Evolutionary conservation across 2,113 vertebrate genomes (phyloP).

Genomic region (Turnix velox): DNA sequence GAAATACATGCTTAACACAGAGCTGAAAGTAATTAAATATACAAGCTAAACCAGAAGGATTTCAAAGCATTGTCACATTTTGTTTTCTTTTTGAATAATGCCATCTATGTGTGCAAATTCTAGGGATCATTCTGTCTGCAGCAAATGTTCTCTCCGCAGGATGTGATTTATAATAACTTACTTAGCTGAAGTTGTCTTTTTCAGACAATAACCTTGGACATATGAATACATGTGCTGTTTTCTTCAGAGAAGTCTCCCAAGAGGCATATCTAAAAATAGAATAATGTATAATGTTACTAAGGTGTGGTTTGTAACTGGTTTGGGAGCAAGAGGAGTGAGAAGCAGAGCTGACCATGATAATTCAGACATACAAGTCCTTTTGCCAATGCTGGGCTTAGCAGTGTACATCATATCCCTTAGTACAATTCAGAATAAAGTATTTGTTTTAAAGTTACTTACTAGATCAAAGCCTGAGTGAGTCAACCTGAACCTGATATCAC

Average conservation of each 20-base stretch:
- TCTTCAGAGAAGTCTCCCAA: neutral
- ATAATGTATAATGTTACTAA: neutral
- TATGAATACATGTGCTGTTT: neutral
- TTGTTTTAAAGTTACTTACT: neutral
- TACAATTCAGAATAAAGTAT: neutral
- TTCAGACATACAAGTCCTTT: neutral
- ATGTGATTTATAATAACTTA: neutral
- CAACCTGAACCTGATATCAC: rapidly evolving
- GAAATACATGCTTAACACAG: neutral
- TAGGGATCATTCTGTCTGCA: neutral
- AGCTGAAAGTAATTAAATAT: neutral
- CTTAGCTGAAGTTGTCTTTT: neutral
- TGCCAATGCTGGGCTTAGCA: neutral
- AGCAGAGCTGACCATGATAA: neutral
- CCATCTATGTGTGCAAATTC: neutral
- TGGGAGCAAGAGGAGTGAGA: neutral
- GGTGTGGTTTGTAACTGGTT: neutral
- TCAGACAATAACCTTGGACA: neutral
- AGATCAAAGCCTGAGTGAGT: neutral
- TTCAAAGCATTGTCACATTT: neutral
- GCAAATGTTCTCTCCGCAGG: neutral
- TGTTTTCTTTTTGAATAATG: neutral
- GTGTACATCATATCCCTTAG: rapidly evolving
- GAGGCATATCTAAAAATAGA: neutral
- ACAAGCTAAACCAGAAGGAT: neutral